Percentiles rank a stretch among this genome's conserved stretches.
These are phyloP conservation scores for Pandemis heparana DNA, from an alignment of 2,888 invertebrate genomes.

Conservation along the genomic window DNA sequence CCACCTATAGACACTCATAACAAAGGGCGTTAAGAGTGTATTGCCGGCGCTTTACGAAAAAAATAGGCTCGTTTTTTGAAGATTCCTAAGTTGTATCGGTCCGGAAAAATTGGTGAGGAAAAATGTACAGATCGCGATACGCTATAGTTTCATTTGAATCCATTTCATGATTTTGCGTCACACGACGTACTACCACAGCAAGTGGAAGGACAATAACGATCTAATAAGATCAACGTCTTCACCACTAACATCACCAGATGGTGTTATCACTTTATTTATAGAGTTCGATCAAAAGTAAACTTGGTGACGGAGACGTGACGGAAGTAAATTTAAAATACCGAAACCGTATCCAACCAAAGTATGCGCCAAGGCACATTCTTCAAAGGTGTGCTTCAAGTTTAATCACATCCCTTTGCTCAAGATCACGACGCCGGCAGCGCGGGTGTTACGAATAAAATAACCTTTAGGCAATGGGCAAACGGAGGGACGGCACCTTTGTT, in stretches of 20 bases:
- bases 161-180: neutral
- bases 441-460: constrained; percentile 26
- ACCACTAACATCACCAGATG: constrained; percentile 51
- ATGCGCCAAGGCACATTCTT: neutral
- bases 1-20: no score
- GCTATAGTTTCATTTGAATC: neutral
- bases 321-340: neutral
- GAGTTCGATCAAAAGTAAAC: neutral
- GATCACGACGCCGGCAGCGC: constrained; percentile 9
- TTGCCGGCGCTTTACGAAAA: no score
- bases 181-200: constrained; percentile 43
- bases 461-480: constrained; percentile 31
- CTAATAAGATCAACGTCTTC: constrained; percentile 44
- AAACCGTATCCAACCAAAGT: neutral
- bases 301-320: neutral
- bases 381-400: constrained; percentile 8
- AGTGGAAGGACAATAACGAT: constrained; percentile 44
- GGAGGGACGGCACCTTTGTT: constrained; percentile 31
- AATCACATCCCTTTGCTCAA: constrained; percentile 5
- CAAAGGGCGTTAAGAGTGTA: no score
- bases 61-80: no score
- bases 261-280: constrained; percentile 42
- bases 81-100: no score
- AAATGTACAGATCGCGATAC: constrained; percentile 21
- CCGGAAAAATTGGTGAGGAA: neutral